Base-by-base conservation (phyloP, 2,113 vertebrate genomes). In the Beaufortia kweichowensis region DNA sequence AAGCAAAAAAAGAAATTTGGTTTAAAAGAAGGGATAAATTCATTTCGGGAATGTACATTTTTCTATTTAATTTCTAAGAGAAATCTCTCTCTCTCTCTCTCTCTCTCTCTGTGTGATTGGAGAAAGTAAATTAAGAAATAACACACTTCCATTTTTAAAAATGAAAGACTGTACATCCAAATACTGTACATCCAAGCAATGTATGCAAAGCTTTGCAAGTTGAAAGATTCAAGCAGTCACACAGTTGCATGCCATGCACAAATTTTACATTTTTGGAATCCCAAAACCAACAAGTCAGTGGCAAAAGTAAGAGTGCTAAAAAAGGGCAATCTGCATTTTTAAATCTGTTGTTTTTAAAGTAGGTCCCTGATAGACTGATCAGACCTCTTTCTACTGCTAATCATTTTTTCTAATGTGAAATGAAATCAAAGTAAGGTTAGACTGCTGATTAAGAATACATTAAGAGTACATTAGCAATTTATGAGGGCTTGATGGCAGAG, bases 391-490 rank as follows among this genome's bases (percentile, higher is more conserved):
- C 35, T 28, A 10, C 46, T 19, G 15, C 60, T 72, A 79, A 79
- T 79, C 65, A 76, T 68, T 71, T 46, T 60, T 33, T 4, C 28
- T 61, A 62, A 79, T 17, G 41, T 62, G 55, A 21, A 39, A 68
- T 11, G 35, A 82, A 78, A 79, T 78, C 65, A 76, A 55, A 75
- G 73, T 21, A n/a, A 19, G 48, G 48, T 61, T 76, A 64, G 48
- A 50, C 41, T 53, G 72, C 23, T 72, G 77, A 78, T 78, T 78
- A 72, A 78, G 68, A 79, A 79, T 79, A 76, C 76, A 82, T 82
- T 82, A 82, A 78, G 72, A 75, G 43, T 56, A n/a, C 67, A 82
- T 82, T 79, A 82, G 67, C 77, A 72, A 77, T 82, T 57, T 72
- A 72, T 79, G 81, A 73, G 72, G 35, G 39, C 59, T 39, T 50